phyloP scores from a whole-genome alignment of 2,888 invertebrate species.

The Linnaemya tessellans region DNA sequence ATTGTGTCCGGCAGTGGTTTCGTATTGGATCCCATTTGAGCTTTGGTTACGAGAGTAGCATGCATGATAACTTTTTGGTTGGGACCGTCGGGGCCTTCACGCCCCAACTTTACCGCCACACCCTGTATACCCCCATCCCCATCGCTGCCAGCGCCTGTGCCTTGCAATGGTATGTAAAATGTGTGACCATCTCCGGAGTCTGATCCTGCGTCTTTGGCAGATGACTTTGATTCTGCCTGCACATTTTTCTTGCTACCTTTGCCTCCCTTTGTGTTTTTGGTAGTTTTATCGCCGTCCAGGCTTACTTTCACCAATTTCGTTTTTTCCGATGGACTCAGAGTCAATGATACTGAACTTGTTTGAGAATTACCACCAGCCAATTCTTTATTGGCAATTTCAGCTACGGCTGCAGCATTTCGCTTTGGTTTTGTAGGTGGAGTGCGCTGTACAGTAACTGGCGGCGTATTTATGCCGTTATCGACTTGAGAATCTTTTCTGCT shows the following conservation, averaged over 20 bases:
- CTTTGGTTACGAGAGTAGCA: slow-evolving; percentile 87
- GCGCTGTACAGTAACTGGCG: slow-evolving; percentile 75
- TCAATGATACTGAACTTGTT: slow-evolving; percentile 80
- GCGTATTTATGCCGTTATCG: slow-evolving; percentile 73
- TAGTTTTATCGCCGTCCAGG: slow-evolving; percentile 82
- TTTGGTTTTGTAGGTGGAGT: slow-evolving; percentile 77
- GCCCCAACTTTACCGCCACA: slow-evolving; percentile 87
- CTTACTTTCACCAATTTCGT: slow-evolving; percentile 85
- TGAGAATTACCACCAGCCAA: slow-evolving; percentile 77
- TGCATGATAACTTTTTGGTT: slow-evolving; percentile 86
- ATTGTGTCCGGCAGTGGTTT: slow-evolving; percentile 82
- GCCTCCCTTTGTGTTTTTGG: slow-evolving; percentile 71
- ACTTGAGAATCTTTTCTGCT: slow-evolving; percentile 83
- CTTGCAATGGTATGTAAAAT: slow-evolving; percentile 87
- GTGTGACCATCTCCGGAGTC: slow-evolving; percentile 85
- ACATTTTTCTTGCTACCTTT: slow-evolving; percentile 58
- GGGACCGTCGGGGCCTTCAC: slow-evolving; percentile 86
- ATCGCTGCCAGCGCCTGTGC: slow-evolving; percentile 79
- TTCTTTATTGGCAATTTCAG: slow-evolving; percentile 77
- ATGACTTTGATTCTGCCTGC: slow-evolving; percentile 61
- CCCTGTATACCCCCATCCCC: slow-evolving; percentile 85
- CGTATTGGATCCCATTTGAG: slow-evolving; percentile 83
- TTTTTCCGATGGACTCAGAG: slow-evolving; percentile 82
- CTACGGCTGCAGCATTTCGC: slow-evolving; percentile 75
- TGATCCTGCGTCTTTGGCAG: slow-evolving; percentile 82